Evolutionary conservation across 1,140 invertebrate genomes (phyloP), one percentile per base, ranked within the genome.

Genomic region (Batillaria attramentaria): DNA sequence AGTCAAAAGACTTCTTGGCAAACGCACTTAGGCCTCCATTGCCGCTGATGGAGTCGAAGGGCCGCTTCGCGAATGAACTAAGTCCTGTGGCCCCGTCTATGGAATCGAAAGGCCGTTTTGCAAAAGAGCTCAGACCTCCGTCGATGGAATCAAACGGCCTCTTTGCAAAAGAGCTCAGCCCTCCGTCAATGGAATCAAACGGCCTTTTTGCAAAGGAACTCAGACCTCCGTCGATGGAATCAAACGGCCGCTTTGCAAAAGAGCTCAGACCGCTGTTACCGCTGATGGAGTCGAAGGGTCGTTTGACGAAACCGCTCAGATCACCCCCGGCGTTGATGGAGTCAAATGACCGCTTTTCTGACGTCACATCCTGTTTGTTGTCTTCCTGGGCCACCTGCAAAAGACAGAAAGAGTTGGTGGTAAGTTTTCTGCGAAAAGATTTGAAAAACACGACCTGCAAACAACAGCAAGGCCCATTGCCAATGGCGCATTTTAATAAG

Each of bases 131-230:
- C 10, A 82, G 33, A 62, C 69, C 70, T n/a, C 74, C 57, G 31
- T 16, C 33, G 24, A 83, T 83, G n/a, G 78, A 68, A 62, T 83
- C 81, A 24, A 83, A 72, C 39, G 68, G 39, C 39, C 78, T 69
- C 33, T 80, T 80, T 28, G 57, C 76, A 16, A 80, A 77, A 0
- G 65, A 68, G 50, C 62, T 35, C 69, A 79, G 60, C 31, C 35
- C 69, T 5, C 77, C 37, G 20, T 28, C 39, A 28, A 80, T 76
- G 46, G 73, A 70, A 57, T 79, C 78, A 39, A 79, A 79, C 3
- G 57, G n/a, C 16, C 70, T 39, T 33, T 79, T 79, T 6, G n/a
- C 60, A 33, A 73, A 79, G 3, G 54, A 60, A 42, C 65, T 35
- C 54, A 79, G 43, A 20, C 3, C 65, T 8, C 76, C 46, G 20